Evolutionary conservation across 2,888 invertebrate genomes (phyloP), one percentile per base, ranked within the genome.

Genomic region (Chrysotoxum bicinctum): DNA sequence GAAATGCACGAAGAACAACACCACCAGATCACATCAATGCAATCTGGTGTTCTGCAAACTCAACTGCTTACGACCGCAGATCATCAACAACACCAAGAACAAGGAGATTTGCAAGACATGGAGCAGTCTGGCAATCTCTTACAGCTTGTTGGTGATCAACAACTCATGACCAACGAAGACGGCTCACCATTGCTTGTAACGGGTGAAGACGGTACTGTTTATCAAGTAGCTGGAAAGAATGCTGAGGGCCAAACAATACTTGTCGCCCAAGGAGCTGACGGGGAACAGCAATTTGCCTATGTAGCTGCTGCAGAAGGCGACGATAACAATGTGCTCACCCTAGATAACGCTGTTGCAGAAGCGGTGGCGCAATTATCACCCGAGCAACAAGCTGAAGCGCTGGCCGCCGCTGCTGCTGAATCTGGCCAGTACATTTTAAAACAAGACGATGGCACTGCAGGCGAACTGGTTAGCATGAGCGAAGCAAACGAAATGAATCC

Each of bases 211-310:
- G 97, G 97, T 21, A 92, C 92, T 2, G 91, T 92, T n/a, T 92
- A 92, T 87, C 89, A 95, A 93, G 95, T 96, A 35, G 95, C 95
- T 0, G 95, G 96, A n/a, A 96, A 96, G 89, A 96, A 96, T 88
- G 95, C 96, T 87, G 95, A 95, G 54, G 96, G 96, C 0, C 96
- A 96, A 90, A 96, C 96, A 0, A 93, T 96, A 82, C 91, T 96
- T 58, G 95, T 96, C 5, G 95, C 96, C 2, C 95, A 95, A 82
- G 95, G 95, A 7, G 95, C 94, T 0, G 96, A 96, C 87, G 96
- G 96, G 0, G 96, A 96, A 88, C 96, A 95, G 87, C 95, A 95
- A 88, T 95, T 94, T 88, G 93, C 94, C 3, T 94, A 95, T 88
- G 94, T 95, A 5, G 94, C 95, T 1, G 93, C 94, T 3, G 93